A percentile compares a stretch with the other conserved stretches of the same genome.
phyloP scores from a whole-genome alignment of 1,140 invertebrate species.

The Drosophila elegans region DNA sequence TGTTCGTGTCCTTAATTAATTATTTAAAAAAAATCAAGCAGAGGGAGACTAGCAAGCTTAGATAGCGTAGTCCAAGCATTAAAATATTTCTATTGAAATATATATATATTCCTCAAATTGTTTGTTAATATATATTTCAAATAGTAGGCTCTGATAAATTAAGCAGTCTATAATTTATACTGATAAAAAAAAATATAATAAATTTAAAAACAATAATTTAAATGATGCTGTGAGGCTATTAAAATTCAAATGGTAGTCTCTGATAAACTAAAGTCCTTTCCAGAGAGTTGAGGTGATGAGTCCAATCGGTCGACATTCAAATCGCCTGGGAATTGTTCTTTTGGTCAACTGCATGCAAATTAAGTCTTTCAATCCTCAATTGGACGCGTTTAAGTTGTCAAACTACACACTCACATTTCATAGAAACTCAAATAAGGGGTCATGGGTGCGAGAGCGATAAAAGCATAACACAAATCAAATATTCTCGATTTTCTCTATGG shows the following conservation, averaged over 20 bases:
- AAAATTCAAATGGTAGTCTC: background rate
- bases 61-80: too few species aligned
- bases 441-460: constrained; percentile 40
- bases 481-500: constrained; percentile 39
- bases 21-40: too few species aligned
- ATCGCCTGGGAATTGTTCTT: constrained; percentile 3
- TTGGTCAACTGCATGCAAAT: constrained; percentile 21
- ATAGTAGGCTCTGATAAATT: too few species aligned
- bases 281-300: background rate
- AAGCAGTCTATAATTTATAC: too few species aligned
- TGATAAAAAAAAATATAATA: too few species aligned
- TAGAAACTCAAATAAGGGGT: constrained; percentile 1
- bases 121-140: too few species aligned
- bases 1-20: too few species aligned
- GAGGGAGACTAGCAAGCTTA: too few species aligned
- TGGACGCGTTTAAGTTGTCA: constrained; percentile 47
- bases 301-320: constrained; percentile 7
- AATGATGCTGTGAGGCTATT: background rate
- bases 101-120: too few species aligned
- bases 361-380: constrained; percentile 37
- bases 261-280: background rate
- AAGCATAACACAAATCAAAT: constrained; percentile 50
- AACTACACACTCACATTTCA: constrained; percentile 24
- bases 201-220: too few species aligned
- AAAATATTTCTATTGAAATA: too few species aligned